phyloP scores from a whole-genome alignment of 2,888 invertebrate genomes.

The Stenolophus ochropezus region DNA sequence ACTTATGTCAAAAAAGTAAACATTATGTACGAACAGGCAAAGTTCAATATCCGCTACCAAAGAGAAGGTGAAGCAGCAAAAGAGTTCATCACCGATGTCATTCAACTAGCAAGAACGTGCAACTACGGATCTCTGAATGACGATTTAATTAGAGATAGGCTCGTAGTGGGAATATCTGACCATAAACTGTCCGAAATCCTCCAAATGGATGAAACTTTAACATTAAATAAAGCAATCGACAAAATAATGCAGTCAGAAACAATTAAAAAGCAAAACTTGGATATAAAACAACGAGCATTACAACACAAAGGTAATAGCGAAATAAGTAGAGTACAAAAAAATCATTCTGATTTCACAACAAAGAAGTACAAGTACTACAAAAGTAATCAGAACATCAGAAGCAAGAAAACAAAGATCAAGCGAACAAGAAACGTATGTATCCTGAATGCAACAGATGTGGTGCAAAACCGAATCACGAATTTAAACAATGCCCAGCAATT shows the following conservation, averaged over 20 bases:
- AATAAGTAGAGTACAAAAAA: slow-evolving; percentile 42
- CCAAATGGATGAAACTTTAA: neutral
- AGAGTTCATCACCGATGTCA: slow-evolving; percentile 14
- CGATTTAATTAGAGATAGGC: no score
- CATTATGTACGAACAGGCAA: neutral
- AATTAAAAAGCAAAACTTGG: neutral
- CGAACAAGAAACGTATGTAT: no score
- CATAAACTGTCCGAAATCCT: neutral
- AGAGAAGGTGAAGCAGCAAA: neutral
- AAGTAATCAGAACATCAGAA: neutral
- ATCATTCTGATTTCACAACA: no score
- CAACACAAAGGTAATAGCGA: neutral
- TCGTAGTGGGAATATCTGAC: neutral
- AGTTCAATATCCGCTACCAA: slow-evolving; percentile 29
- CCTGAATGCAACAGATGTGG: slow-evolving; percentile 50
- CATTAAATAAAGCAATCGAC: neutral
- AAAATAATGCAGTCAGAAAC: neutral
- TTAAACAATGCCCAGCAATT: slow-evolving; percentile 62
- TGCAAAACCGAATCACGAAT: slow-evolving; percentile 47
- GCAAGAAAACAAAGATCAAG: neutral
- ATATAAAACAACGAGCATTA: neutral
- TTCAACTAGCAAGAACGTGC: neutral
- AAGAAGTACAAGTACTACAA: slow-evolving; percentile 38
- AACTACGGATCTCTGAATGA: neutral
- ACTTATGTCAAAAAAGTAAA: slow-evolving; percentile 17